phyloP scores from a whole-genome alignment of 2,113 vertebrate species.

The Tragulus kanchil region DNA sequence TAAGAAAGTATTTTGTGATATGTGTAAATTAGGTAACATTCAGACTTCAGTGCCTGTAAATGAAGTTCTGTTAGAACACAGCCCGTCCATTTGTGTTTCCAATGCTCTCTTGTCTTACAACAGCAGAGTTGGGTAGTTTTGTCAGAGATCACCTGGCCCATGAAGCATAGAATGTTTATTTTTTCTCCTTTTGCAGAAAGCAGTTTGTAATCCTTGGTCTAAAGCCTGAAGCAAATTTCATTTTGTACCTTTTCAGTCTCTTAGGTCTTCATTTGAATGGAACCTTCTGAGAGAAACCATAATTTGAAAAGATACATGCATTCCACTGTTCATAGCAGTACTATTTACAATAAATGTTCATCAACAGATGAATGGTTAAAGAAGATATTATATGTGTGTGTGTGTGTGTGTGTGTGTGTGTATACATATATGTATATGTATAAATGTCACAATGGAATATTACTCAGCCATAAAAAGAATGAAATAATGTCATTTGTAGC shows the following conservation, averaged over 20 bases:
- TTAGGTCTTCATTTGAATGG: background rate
- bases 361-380: background rate
- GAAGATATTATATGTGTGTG: background rate
- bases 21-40: background rate
- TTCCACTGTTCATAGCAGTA: background rate
- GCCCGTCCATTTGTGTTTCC: background rate
- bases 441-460: background rate
- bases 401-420: too few relatives aligned
- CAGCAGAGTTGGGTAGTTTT: background rate
- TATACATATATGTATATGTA: background rate
- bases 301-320: background rate
- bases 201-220: background rate
- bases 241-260: background rate
- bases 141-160: background rate
- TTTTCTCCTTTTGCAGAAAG: background rate
- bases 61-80: slow-evolving; percentile 17
- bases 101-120: background rate
- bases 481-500: background rate
- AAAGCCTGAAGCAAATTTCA: background rate
- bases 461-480: background rate
- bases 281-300: background rate
- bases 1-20: background rate
- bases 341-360: background rate
- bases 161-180: background rate
- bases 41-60: background rate